Evolutionary conservation across 2,888 invertebrate genomes (phyloP), one percentile per base, ranked within the genome.

Genomic region (Molanna angustata): DNA sequence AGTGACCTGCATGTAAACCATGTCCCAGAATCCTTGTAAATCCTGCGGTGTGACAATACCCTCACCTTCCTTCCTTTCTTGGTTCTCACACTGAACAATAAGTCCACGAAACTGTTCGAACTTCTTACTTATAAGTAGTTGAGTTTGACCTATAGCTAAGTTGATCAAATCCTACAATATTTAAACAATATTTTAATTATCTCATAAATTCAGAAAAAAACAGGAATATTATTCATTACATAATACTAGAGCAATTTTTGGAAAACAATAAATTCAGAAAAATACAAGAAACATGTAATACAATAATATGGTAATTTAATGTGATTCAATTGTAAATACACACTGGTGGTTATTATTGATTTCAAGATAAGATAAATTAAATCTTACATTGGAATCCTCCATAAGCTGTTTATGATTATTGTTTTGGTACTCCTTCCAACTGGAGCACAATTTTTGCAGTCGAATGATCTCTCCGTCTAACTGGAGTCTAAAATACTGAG

Each of bases 1-100:
- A n/a, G 6, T 7, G 11, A 73, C 77, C 75, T 91, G 90, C 69
- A 89, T 82, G 61, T 81, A 82, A 31, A 90, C 82, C 85, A 90
- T 86, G 63, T 92, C 92, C 92, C 92, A 93, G 73, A 91, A 93
- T 19, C 92, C 92, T 62, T 85, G 86, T 49, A 93, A 75, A 72
- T 93, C 93, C 4, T 81, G 79, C 53, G 80, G 77, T 0, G 80
- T 82, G 35, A 86, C 78, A 7, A 78, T 69, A 58, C 77, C 74
- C 20, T 70, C 65, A n/a, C 74, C 74, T 20, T 72, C 66, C 54
- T 66, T 71, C 60, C 59, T 74, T 63, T 52, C 67, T 62, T 66
- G 75, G 66, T 71, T 73, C 35, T 73, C 68, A 64, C 69, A 76
- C 1, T 66, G 62, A 49, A 70, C 69, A 60, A 81, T 82, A 39